Evolutionary conservation across 2,797 vertebrate genomes (phyloP), one percentile per base, ranked within the genome.

Genomic region (Squalus acanthias): DNA sequence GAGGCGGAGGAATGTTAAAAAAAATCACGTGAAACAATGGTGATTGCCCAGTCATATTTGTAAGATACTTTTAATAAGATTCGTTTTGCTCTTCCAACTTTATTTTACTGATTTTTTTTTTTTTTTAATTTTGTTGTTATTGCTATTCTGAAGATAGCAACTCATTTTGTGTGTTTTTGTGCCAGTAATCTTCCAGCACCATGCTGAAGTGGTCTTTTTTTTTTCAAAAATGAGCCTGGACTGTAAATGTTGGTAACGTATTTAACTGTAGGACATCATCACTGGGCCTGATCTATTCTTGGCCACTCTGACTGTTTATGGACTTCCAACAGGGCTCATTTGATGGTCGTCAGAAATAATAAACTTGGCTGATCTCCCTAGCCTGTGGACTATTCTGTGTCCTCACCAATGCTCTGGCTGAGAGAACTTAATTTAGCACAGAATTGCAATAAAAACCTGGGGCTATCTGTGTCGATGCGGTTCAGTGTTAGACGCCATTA

Each of bases 381-480:
- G 29, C 60, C 29, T 39, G 60, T 20, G 33, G 89, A 1, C 17
- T 65, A 39, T 92, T 92, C 60, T 92, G 15, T 89, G 57, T 29
- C 24, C 82, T 85, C 87, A 60, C 53, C 53, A 89, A 60, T 60
- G 89, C n/a, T 12, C 15, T 20, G 82, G 33, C 89, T n/a, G 60
- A 67, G 89, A 92, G 65, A 92, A 63, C 60, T 92, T 92, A 92
- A 92, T 92, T 92, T 92, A 92, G 89, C 20, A 65, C 33, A 39
- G 60, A 65, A 65, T 39, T 39, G 57, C 60, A 20, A 67, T 92
- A 92, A 92, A 39, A 92, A 92, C 89, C 6, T 65, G 60, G 63
- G 60, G 60, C 89, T 63, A 65, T 92, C 63, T 65, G 12, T n/a
- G 33, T 79, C 50, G 0, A 89, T 89, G 15, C 33, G 29, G 89